These are phyloP conservation scores for Cataglyphis albicans DNA, from an alignment of 2,888 invertebrate species.

Conservation along the genomic window DNA sequence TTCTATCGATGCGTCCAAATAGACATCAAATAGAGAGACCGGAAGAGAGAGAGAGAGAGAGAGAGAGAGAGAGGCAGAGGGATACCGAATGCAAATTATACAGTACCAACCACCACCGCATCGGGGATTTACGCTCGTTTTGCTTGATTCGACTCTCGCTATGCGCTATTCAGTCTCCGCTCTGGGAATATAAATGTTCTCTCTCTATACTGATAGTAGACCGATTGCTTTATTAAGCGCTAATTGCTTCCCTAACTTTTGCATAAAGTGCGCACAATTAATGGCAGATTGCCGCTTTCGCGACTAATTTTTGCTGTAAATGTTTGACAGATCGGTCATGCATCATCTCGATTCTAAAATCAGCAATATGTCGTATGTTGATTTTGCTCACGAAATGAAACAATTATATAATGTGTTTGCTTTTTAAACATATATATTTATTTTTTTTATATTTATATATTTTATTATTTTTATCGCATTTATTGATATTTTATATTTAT, in stretches of 20 bases:
- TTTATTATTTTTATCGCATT: neutral
- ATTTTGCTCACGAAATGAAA: neutral
- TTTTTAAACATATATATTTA: neutral
- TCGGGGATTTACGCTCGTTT: slow-evolving; percentile 37
- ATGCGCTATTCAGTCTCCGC: neutral
- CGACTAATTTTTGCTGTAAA: slow-evolving; percentile 4
- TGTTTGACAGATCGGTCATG: no score
- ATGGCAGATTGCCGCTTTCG: neutral
- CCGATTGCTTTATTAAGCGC: slow-evolving; percentile 30
- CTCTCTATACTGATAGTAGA: neutral
- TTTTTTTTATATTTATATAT: neutral
- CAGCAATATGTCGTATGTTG: neutral
- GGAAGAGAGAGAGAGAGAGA: slow-evolving; percentile 27
- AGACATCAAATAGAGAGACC: slow-evolving; percentile 29
- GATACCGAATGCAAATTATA: slow-evolving; percentile 60
- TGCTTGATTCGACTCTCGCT: slow-evolving; percentile 36
- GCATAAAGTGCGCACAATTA: slow-evolving; percentile 16
- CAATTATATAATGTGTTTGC: neutral
- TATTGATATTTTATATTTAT: neutral
- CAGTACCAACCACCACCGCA: slow-evolving; percentile 36
- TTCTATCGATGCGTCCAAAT: slow-evolving; percentile 16
- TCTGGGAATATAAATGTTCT: slow-evolving; percentile 11
- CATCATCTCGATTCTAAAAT: neutral
- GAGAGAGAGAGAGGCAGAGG: slow-evolving; percentile 25
- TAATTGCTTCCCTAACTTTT: slow-evolving; percentile 44